Percentiles rank a stretch among this genome's conserved stretches.
Conservation (phyloP, 2,113 vertebrate species). For the Ornithorhynchus anatinus region DNA sequence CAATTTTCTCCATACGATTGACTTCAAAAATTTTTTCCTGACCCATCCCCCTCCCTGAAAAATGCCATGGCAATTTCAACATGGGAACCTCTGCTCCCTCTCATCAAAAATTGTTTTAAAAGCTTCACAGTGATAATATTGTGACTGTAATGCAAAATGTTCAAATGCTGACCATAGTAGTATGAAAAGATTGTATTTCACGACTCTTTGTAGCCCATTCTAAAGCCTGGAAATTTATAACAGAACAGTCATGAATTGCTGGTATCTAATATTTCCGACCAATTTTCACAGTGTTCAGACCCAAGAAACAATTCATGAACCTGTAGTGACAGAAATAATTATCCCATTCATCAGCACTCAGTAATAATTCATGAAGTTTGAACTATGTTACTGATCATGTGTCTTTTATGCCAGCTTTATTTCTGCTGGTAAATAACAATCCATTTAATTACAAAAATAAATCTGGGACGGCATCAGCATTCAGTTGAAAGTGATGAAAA, state of each 20-base stretch:
- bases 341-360: conserved; percentile 32
- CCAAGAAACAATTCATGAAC: conserved; percentile 2
- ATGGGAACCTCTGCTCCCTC: neutral
- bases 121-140: conserved; percentile 36
- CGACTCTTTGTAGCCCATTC: neutral
- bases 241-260: neutral
- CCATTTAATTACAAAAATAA: conserved; percentile 71
- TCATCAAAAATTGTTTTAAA: conserved; percentile 44
- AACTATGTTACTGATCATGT: conserved; percentile 52
- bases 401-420: conserved; percentile 49
- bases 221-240: neutral
- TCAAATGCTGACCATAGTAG: conserved; percentile 11
- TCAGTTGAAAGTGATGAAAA: conserved; percentile 62
- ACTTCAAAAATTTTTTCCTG: no score
- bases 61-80: neutral
- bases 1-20: no score
- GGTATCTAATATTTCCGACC: neutral
- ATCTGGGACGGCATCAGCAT: conserved; percentile 48
- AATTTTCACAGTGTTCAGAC: neutral
- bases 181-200: conserved; percentile 13
- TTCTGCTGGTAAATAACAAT: conserved; percentile 66
- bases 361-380: conserved; percentile 56
- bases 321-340: conserved; percentile 32
- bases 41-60: neutral
- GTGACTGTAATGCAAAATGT: conserved; percentile 2